phyloP scores from a whole-genome alignment of 2,797 vertebrate genomes.

The Lithobates pipiens region DNA sequence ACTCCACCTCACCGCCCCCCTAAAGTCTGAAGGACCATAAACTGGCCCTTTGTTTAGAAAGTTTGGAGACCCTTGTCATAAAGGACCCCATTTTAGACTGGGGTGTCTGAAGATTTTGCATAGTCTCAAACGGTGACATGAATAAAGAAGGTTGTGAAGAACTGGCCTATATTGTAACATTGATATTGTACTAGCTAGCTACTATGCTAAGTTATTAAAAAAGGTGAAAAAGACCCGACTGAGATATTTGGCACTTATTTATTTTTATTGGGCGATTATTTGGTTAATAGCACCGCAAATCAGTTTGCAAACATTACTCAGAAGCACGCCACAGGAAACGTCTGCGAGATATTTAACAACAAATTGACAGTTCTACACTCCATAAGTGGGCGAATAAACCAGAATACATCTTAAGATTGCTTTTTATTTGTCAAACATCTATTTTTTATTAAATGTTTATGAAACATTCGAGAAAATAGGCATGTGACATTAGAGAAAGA shows the following conservation, averaged over 20 bases:
- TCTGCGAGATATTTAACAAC: slow-evolving; percentile 4
- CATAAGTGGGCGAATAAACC: slow-evolving; percentile 4
- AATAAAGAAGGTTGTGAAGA: no score
- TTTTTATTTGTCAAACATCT: slow-evolving; percentile 16
- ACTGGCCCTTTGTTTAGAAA: no score
- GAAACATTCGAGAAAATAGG: slow-evolving; percentile 5
- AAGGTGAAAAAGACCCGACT: neutral
- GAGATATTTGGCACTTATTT: neutral
- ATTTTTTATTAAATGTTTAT: slow-evolving; percentile 21
- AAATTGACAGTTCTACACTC: neutral
- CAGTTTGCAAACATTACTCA: neutral
- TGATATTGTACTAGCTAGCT: neutral
- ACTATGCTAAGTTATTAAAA: neutral
- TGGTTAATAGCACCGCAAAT: slow-evolving; percentile 2
- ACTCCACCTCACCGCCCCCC: no score
- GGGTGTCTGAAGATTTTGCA: no score
- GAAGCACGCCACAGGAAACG: neutral
- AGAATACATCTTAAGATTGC: neutral
- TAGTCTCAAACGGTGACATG: no score
- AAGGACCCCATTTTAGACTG: no score
- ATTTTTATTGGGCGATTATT: neutral
- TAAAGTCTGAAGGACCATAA: no score
- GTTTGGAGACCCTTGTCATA: no score
- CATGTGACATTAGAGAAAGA: neutral
- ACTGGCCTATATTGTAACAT: neutral